Conservation (phyloP, 1,140 invertebrate genomes). For the Tetragonula clypearis region DNA sequence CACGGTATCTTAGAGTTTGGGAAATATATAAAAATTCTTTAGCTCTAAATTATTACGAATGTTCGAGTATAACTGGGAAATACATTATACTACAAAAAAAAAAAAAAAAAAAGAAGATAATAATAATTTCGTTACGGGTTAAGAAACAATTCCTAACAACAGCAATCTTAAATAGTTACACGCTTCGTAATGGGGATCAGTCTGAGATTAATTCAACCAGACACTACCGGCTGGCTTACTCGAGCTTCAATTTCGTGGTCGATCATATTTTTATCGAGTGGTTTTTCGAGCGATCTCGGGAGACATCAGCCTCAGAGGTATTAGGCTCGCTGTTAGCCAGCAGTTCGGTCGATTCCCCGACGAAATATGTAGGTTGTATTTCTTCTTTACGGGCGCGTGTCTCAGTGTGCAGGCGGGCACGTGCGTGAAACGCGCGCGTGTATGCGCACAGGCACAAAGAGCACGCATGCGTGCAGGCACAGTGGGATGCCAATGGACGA, state of each 20-base stretch:
- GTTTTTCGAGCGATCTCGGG: background rate
- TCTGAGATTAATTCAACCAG: background rate
- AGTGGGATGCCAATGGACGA: background rate
- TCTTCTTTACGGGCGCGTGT: background rate
- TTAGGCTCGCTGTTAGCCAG: background rate
- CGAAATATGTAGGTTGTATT: conserved; percentile 25
- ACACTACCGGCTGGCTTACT: too few relatives aligned
- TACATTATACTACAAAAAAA: too few relatives aligned
- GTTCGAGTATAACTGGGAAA: too few relatives aligned
- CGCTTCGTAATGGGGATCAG: too few relatives aligned
- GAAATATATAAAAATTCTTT: too few relatives aligned
- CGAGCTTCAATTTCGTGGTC: background rate
- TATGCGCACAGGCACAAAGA: background rate
- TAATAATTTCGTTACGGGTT: too few relatives aligned
- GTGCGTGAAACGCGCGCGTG: background rate
- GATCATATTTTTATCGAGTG: background rate
- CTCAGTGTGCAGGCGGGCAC: background rate
- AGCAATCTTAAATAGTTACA: background rate
- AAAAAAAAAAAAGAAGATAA: too few relatives aligned
- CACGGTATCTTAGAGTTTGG: too few relatives aligned
- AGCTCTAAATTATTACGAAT: too few relatives aligned
- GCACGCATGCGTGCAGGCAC: conserved; percentile 24
- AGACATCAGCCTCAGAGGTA: background rate
- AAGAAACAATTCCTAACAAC: background rate
- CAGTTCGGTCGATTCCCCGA: conserved; percentile 18